phyloP scores from a whole-genome alignment of 2,797 vertebrate species.

The Clarias pachynema region DNA sequence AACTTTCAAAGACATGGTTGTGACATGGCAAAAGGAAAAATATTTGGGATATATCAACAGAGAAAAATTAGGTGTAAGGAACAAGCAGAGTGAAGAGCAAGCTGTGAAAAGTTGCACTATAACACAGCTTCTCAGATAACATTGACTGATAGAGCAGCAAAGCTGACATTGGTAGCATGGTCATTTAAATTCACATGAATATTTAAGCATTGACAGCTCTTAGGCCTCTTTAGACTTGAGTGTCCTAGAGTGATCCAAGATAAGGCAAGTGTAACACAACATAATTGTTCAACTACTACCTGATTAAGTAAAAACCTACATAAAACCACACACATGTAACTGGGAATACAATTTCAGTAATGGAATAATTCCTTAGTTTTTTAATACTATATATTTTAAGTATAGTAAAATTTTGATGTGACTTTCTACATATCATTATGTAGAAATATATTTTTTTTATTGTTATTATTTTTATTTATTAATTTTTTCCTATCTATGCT shows the following conservation, averaged over 20 bases:
- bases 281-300: neutral
- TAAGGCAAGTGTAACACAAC: slow-evolving; percentile 19
- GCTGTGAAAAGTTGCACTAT: neutral
- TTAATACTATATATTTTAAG: neutral
- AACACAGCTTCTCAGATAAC: slow-evolving; percentile 38
- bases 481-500: neutral
- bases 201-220: slow-evolving; percentile 42
- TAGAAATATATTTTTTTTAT: neutral
- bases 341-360: neutral
- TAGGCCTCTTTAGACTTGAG: slow-evolving; percentile 28
- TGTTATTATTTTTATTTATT: no score
- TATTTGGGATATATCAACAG: neutral
- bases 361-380: neutral
- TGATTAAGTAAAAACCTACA: neutral
- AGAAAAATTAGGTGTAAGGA: neutral
- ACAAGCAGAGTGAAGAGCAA: neutral
- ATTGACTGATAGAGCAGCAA: slow-evolving; percentile 44
- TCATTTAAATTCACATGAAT: slow-evolving; percentile 42
- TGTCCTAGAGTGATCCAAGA: slow-evolving; percentile 29
- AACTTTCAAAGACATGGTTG: neutral
- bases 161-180: slow-evolving; percentile 13
- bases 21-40: neutral
- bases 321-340: neutral
- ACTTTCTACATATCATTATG: neutral
- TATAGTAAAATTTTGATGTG: neutral